Base-by-base conservation (phyloP, 2,797 vertebrate genomes). In the Mormyrops boulengeri region DNA sequence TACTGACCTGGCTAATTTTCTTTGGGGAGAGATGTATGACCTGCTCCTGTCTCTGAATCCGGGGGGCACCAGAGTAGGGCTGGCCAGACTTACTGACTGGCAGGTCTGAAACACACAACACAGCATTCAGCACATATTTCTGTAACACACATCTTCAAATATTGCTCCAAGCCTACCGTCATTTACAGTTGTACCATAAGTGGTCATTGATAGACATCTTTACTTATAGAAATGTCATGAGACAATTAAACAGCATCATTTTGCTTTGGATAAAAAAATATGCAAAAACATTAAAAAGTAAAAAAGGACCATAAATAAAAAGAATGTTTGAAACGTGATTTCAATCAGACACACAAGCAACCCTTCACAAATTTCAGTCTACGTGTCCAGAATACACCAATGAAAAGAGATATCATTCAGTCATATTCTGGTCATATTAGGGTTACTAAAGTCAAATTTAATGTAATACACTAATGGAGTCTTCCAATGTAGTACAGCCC, bases 11-110 rank as follows among this genome's bases (percentile, higher is more conserved):
- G 91, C 97, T 98, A 94, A 98, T 96, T 91, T 99, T 99, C 95
- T 98, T 98, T 2, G 99, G 98, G 92, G 98, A 99, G 91, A 98
- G 93, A 90, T 99, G 98, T 90, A 99, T 98, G 92, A 99, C 98
- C 0, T 98, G 98, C 93, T 99, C 99, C 93, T 99, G 99, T 89
- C 98, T 97, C 95, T 97, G 96, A 92, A 99, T 99, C 87, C 99
- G 94, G 85, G 98, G 97, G 90, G 97, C 98, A 26, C 97, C 97
- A 1, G 99, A 98, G 91, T 98, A 99, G 89, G 97, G 95, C 47
- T 94, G 93, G 62, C 95, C 94, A 38, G 96, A 95, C 92, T 99
- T 99, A 0, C 95, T 93, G 82, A 93, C 93, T 0, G 95, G 95
- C 9, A 97, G 95, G 91, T 99, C 98, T 99, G 96, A 92, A 96